phyloP scores from a whole-genome alignment of 2,888 invertebrate species.

The Clunio marinus region DNA sequence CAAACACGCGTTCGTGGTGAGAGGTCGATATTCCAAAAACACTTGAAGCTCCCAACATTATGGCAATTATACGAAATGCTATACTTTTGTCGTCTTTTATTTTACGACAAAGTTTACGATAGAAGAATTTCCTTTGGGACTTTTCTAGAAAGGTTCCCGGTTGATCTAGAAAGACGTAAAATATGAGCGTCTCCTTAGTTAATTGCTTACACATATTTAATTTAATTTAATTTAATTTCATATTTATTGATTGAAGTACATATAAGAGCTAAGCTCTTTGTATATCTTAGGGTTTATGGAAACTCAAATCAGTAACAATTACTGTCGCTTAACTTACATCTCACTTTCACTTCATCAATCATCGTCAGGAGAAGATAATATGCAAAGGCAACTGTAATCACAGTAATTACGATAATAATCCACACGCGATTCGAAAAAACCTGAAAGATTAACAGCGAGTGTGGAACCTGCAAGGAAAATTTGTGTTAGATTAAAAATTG shows the following conservation, averaged over 20 bases:
- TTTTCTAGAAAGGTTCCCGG: too few species aligned
- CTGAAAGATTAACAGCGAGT: neutral
- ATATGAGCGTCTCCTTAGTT: too few species aligned
- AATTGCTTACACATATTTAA: too few species aligned
- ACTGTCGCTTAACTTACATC: neutral
- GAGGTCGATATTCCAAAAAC: constrained; percentile 39
- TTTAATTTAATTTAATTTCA: too few species aligned
- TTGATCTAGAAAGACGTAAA: too few species aligned
- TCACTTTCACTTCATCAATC: neutral
- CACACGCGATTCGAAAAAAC: neutral
- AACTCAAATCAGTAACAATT: too few species aligned
- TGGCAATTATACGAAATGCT: constrained; percentile 40
- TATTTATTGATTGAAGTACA: too few species aligned
- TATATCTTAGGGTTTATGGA: too few species aligned
- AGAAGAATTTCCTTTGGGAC: neutral
- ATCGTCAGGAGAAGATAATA: neutral
- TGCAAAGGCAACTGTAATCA: neutral
- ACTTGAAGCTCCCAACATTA: constrained; percentile 40
- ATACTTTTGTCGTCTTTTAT: constrained; percentile 16
- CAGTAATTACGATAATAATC: neutral
- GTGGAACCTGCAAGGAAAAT: too few species aligned
- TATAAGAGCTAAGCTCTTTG: too few species aligned
- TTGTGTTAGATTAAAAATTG: too few species aligned
- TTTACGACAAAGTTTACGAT: neutral
- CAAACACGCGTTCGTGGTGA: constrained; percentile 40